Conservation (phyloP, 1,140 invertebrate genomes). For the Asobara japonica region DNA sequence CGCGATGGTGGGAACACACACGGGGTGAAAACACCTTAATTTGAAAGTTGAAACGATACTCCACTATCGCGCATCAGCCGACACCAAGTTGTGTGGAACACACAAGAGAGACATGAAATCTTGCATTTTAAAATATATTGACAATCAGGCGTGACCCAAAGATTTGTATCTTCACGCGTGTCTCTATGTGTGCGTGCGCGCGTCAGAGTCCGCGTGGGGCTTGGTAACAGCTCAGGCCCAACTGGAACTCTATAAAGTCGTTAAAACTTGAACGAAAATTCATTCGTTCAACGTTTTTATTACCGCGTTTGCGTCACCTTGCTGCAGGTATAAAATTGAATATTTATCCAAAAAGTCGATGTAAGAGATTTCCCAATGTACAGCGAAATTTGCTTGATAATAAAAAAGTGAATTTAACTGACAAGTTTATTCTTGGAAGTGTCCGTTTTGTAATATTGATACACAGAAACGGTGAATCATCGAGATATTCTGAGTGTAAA, state of each 20-base stretch:
- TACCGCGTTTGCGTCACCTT: neutral
- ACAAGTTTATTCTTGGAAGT: neutral
- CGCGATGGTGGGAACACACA: neutral
- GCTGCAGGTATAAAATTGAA: neutral
- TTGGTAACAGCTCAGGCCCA: neutral
- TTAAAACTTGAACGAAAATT: neutral
- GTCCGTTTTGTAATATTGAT: neutral
- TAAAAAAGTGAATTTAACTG: neutral
- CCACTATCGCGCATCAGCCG: neutral
- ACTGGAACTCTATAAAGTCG: neutral
- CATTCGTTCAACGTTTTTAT: slow-evolving; percentile 1
- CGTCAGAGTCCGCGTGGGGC: no score
- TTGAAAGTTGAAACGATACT: slow-evolving; percentile 21
- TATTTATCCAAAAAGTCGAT: neutral
- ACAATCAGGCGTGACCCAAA: slow-evolving; percentile 15
- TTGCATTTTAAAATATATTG: slow-evolving; percentile 11
- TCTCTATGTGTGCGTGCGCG: neutral
- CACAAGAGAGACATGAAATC: slow-evolving; percentile 25
- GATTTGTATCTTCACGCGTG: neutral
- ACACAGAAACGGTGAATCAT: neutral
- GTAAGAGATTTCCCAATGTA: neutral
- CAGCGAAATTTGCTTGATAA: neutral
- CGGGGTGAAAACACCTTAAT: neutral
- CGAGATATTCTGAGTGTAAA: neutral
- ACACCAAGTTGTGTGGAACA: neutral